phyloP scores from a whole-genome alignment of 2,797 vertebrate genomes.

The Epinephelus awoara region DNA sequence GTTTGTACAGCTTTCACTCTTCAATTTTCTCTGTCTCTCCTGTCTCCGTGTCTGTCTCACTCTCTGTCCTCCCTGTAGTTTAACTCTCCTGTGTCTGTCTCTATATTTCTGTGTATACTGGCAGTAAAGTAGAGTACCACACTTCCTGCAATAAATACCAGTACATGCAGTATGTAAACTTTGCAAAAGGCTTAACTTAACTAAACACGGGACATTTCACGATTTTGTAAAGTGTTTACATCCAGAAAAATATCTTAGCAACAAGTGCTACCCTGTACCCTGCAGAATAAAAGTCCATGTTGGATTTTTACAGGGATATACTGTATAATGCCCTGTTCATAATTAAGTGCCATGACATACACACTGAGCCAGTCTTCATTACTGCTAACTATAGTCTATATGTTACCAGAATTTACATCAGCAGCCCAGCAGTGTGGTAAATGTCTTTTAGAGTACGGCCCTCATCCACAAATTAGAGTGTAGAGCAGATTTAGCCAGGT shows the following conservation, averaged over 20 bases:
- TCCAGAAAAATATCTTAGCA: too few species aligned
- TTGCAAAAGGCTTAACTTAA: too few species aligned
- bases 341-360: background rate
- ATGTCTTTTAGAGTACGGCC: background rate
- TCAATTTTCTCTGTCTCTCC: conserved; percentile 54
- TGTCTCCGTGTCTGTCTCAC: conserved; percentile 6
- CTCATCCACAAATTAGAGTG: background rate
- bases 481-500: background rate
- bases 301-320: background rate
- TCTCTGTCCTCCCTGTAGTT: background rate
- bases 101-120: background rate
- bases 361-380: background rate
- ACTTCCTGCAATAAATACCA: background rate
- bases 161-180: background rate
- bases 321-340: background rate
- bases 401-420: background rate
- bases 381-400: background rate
- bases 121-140: background rate
- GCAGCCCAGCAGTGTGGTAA: background rate
- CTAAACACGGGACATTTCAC: too few species aligned
- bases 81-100: background rate
- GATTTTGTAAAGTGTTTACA: too few species aligned
- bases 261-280: background rate
- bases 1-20: conserved; percentile 41
- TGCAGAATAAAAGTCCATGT: background rate